phyloP scores from a whole-genome alignment of 2,888 invertebrate species.

The Lasioglossum calceatum region DNA sequence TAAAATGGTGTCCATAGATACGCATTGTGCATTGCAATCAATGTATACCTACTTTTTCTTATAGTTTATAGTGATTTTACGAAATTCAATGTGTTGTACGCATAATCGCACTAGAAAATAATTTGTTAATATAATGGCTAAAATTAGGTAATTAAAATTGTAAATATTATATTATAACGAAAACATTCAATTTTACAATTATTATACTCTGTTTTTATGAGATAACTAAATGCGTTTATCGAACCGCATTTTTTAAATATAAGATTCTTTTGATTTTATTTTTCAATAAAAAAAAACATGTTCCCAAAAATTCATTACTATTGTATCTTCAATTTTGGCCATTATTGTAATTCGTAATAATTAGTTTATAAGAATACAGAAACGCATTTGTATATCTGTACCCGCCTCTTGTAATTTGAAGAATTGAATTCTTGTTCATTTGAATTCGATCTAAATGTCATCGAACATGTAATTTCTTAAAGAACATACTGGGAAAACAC shows the following conservation, averaged over 20 bases:
- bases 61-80: slow-evolving; percentile 32
- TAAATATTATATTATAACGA: slow-evolving; percentile 49
- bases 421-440: not conserved
- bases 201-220: slow-evolving; percentile 9
- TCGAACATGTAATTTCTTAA: not conserved
- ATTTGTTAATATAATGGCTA: slow-evolving; percentile 63
- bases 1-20: slow-evolving; percentile 23
- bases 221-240: not conserved
- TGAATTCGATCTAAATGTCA: slow-evolving; percentile 4
- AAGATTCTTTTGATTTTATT: slow-evolving; percentile 1
- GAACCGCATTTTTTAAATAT: slow-evolving; percentile 15
- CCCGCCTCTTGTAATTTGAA: slow-evolving; percentile 23
- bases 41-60: slow-evolving; percentile 29
- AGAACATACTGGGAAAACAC: not conserved
- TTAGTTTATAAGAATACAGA: slow-evolving; percentile 49
- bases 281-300: not conserved
- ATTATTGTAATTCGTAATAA: slow-evolving; percentile 46
- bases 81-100: slow-evolving; percentile 30
- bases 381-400: slow-evolving; percentile 53
- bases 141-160: slow-evolving; percentile 50
- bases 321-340: slow-evolving; percentile 46
- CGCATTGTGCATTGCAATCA: slow-evolving; percentile 29
- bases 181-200: slow-evolving; percentile 14
- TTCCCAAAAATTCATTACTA: slow-evolving; percentile 9
- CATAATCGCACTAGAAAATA: slow-evolving; percentile 23